Base-by-base conservation (phyloP, 2,797 vertebrate genomes). In the Premnoplex brunnescens region DNA sequence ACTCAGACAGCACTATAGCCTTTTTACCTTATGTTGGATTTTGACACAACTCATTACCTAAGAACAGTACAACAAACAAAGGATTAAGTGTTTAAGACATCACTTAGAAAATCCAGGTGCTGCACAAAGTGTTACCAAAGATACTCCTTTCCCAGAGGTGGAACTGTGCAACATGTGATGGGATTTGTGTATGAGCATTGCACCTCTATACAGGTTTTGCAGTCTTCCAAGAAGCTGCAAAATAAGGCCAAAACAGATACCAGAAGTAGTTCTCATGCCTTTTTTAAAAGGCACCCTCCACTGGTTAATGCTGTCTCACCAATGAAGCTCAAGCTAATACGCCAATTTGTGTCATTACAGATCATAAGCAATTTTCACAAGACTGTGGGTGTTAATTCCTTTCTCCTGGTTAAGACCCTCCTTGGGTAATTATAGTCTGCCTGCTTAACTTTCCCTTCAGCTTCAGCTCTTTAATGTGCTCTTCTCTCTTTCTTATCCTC, bases 341-440 rank as follows among this genome's bases (percentile, higher is more conserved):
- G 1, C 76, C 88, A 89, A 66, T 94, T 91, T 93, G 37, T 78
- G 66, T 72, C 66, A 92, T 79, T 92, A 89, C 46, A 85, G 66
- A 78, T 81, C 92, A 92, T 59, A 95, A 92, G 91, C 75, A 96
- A 93, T 96, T 97, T 96, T 96, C 92, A 88, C 85, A 59, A 88
- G 82, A 84, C 76, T 88, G 44, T 81, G 82, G 71, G 55, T 95
- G 85, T 89, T 94, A 94, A 95, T 93, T 95, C 75, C 59, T 94
- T 92, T 94, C 79, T 94, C 59, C 64, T 94, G 59, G 46, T 81
- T 85, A 69, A 84, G 46, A 89, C 46, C 28, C 51, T 93, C 55
- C 82, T 88, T 85, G 41, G 46, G 81, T 90, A 89, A 89, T 83
- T 91, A 76, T 62, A 85, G 76, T 69, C 85, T 75, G 87, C 19